Evolutionary conservation across 92 coral and sea anemone species (phyloP).

Genomic region (Epizoanthus ramosus): DNA sequence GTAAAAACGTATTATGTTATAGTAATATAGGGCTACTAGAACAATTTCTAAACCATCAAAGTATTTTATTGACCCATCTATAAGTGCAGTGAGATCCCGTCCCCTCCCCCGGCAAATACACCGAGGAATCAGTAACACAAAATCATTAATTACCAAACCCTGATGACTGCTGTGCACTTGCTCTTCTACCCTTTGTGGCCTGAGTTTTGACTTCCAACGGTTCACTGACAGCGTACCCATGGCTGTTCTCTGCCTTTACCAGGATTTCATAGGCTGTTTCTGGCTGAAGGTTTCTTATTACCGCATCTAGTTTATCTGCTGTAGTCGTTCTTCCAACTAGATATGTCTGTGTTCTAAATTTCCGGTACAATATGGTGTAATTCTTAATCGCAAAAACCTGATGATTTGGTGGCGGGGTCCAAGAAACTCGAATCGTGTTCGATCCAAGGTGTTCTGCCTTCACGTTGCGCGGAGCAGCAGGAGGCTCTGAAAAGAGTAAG

Average conservation of each 20-base stretch:
- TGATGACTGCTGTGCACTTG: neutral
- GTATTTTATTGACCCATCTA: too few relatives aligned
- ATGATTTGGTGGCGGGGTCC: slow-evolving; percentile 21
- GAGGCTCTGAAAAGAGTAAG: slow-evolving; percentile 1
- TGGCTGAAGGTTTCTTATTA: slow-evolving; percentile 4
- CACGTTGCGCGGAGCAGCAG: slow-evolving; percentile 6
- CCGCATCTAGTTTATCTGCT: neutral
- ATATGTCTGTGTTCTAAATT: neutral
- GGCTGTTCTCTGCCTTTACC: slow-evolving; percentile 1
- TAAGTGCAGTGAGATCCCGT: too few relatives aligned
- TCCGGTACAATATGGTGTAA: slow-evolving; percentile 15
- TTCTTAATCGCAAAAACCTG: slow-evolving; percentile 2
- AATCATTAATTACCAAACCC: neutral
- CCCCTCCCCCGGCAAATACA: too few relatives aligned
- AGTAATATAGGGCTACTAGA: too few relatives aligned
- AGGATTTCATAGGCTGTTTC: slow-evolving; percentile 13
- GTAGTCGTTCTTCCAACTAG: neutral
- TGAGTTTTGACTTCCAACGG: slow-evolving; percentile 4
- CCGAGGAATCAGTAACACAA: too few relatives aligned
- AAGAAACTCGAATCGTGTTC: slow-evolving; percentile 15
- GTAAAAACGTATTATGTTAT: too few relatives aligned
- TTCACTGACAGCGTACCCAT: slow-evolving; percentile 4
- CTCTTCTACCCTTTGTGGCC: neutral
- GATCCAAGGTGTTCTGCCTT: neutral
- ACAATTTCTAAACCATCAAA: too few relatives aligned